phyloP scores from a whole-genome alignment of 2,888 invertebrate genomes.

The Tenthredo livida region DNA sequence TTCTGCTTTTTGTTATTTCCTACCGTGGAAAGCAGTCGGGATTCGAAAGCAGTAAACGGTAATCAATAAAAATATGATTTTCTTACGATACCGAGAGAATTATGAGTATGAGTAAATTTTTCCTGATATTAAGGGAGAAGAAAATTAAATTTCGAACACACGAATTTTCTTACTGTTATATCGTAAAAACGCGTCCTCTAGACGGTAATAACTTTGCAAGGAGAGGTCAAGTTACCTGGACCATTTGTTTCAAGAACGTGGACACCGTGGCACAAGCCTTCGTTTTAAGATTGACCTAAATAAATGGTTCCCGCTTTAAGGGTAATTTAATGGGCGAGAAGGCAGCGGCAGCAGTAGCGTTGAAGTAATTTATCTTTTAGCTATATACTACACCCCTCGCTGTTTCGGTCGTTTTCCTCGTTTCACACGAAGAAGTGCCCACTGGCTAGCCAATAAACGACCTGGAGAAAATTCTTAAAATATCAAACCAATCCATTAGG shows the following conservation, averaged over 20 bases:
- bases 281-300: constrained; percentile 50
- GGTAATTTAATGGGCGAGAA: constrained; percentile 69
- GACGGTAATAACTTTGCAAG: constrained; percentile 8
- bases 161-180: too few relatives aligned
- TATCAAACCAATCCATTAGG: constrained; percentile 48
- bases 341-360: constrained; percentile 61
- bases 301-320: constrained; percentile 45
- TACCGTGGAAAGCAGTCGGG: background rate
- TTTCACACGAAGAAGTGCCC: constrained; percentile 27
- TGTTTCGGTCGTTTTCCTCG: constrained; percentile 36
- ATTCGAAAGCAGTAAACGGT: constrained; percentile 39
- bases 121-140: background rate
- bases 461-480: constrained; percentile 13
- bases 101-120: background rate
- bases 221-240: constrained; percentile 9
- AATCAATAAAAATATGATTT: constrained; percentile 27
- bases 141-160: background rate
- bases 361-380: constrained; percentile 67
- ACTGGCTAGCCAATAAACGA: constrained; percentile 45
- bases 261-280: background rate
- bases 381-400: constrained; percentile 36
- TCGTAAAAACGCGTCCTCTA: background rate
- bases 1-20: background rate
- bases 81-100: background rate
- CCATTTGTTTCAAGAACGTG: constrained; percentile 37